Percentiles rank a stretch among this genome's conserved stretches.
These are phyloP conservation scores for Nycticebus coucang DNA, from an alignment of 2,113 vertebrate species.

Conservation along the genomic window DNA sequence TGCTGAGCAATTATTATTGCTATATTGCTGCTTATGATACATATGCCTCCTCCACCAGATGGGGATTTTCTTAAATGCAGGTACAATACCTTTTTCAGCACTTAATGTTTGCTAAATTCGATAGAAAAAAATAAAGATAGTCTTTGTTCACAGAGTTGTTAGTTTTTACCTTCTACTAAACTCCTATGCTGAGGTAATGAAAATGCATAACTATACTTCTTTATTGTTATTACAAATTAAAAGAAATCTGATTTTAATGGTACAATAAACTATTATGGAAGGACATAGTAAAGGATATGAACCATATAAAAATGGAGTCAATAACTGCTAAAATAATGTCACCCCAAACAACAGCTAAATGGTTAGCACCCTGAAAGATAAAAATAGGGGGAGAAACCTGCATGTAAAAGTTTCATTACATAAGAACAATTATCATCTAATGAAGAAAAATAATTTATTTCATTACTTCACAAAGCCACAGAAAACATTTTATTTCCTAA, in stretches of 20 bases:
- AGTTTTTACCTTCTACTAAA: neutral
- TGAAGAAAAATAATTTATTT: slow-evolving; percentile 29
- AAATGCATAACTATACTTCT: neutral
- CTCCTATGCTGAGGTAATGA: neutral
- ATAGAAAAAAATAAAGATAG: too few species aligned
- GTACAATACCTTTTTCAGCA: too few species aligned
- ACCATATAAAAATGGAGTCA: slow-evolving; percentile 90
- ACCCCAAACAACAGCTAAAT: slow-evolving; percentile 85
- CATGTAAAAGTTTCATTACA: neutral
- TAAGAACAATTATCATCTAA: neutral
- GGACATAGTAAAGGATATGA: slow-evolving; percentile 90
- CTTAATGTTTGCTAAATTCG: too few species aligned
- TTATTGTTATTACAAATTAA: slow-evolving; percentile 39
- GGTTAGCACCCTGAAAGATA: slow-evolving; percentile 86
- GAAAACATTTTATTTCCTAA: neutral
- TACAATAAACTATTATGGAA: slow-evolving; percentile 18
- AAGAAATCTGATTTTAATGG: slow-evolving; percentile 36
- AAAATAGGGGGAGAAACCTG: slow-evolving; percentile 5
- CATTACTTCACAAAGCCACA: neutral
- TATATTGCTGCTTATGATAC: too few species aligned
- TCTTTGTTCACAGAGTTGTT: too few species aligned
- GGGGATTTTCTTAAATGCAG: too few species aligned
- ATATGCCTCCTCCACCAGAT: too few species aligned
- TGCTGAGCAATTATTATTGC: too few species aligned
- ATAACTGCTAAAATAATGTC: slow-evolving; percentile 88